These are phyloP conservation scores for Aphidius colemani DNA, from an alignment of 2,888 invertebrate species.

Conservation along the genomic window DNA sequence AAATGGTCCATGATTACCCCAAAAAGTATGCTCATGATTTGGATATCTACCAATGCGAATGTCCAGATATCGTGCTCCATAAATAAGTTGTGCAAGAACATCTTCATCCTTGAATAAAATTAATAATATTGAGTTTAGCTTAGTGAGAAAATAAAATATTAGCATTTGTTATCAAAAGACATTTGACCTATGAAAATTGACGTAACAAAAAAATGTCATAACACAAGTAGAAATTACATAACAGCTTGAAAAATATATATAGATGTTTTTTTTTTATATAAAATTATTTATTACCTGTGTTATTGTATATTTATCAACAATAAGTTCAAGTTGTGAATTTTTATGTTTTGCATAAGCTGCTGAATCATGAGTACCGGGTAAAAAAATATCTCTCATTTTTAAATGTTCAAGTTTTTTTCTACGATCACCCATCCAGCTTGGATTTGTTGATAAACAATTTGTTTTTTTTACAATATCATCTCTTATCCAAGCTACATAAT, in stretches of 20 bases:
- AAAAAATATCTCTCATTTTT: constrained; percentile 64
- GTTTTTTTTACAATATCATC: constrained; percentile 52
- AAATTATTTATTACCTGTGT: constrained; percentile 57
- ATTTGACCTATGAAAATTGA: too few species aligned
- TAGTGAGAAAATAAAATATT: background rate
- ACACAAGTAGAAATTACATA: background rate
- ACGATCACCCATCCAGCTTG: constrained; percentile 67
- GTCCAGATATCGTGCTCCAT: constrained; percentile 68
- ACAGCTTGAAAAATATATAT: background rate
- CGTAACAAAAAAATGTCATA: too few species aligned
- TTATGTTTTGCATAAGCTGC: constrained; percentile 62
- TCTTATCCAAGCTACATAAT: constrained; percentile 43
- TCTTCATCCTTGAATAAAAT: constrained; percentile 62
- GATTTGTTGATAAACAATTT: constrained; percentile 63
- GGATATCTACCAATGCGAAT: constrained; percentile 65
- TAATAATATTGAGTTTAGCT: background rate
- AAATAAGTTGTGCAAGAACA: constrained; percentile 65
- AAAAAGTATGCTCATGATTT: constrained; percentile 57
- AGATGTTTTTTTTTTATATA: background rate
- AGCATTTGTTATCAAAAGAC: background rate
- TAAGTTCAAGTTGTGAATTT: constrained; percentile 40
- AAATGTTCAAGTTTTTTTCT: constrained; percentile 58
- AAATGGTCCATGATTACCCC: constrained; percentile 65
- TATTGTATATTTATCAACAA: constrained; percentile 62
- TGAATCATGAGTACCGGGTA: constrained; percentile 76